Evolutionary conservation across 1,140 invertebrate species (phyloP).

Genomic region (Philotrypesis tridentata): DNA sequence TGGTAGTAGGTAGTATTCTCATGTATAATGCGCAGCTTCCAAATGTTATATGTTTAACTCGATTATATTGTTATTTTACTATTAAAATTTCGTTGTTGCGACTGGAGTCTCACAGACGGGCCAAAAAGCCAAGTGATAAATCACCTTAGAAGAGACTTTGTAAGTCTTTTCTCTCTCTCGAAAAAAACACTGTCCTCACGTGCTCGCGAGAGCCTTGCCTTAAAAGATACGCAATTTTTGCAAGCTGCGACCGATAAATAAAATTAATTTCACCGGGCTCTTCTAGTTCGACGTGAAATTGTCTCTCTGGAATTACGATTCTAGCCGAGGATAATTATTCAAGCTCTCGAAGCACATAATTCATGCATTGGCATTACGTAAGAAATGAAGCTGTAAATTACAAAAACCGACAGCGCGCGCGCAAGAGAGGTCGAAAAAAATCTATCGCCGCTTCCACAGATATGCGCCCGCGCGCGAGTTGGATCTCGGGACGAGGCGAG

Average conservation of each 20-base stretch:
- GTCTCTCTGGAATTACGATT: background rate
- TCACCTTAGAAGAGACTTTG: background rate
- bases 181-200: background rate
- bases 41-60: too few species aligned
- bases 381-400: constrained; percentile 35
- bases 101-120: background rate
- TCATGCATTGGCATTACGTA: constrained; percentile 5
- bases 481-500: too few species aligned
- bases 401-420: constrained; percentile 20
- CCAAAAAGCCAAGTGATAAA: background rate
- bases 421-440: constrained; percentile 2
- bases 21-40: too few species aligned
- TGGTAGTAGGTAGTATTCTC: too few species aligned
- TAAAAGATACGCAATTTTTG: too few species aligned
- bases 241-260: background rate
- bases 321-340: constrained; percentile 11
- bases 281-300: background rate
- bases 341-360: background rate
- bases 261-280: background rate
- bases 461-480: too few species aligned
- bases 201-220: too few species aligned
- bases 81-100: too few species aligned
- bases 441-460: background rate
- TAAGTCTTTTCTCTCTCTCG: too few species aligned
- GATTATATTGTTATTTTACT: too few species aligned